These are phyloP conservation scores for Bombus cullumanus DNA, from an alignment of 1,140 invertebrate genomes.

Conservation along the genomic window DNA sequence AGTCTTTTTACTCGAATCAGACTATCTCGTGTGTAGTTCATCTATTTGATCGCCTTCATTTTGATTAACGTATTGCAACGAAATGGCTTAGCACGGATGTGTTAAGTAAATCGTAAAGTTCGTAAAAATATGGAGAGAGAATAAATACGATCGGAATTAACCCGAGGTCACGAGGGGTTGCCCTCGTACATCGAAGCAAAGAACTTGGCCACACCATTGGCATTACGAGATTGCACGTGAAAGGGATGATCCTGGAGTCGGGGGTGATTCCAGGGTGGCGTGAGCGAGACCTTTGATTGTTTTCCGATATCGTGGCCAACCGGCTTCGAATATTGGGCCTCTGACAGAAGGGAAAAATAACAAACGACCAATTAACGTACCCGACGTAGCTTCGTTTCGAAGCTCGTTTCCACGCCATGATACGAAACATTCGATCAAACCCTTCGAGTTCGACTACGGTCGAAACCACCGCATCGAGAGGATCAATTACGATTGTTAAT, in stretches of 20 bases:
- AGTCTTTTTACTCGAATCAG: too few relatives aligned
- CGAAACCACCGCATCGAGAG: neutral
- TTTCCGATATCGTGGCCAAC: conserved; percentile 69
- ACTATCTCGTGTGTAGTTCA: too few relatives aligned
- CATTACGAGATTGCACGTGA: conserved; percentile 13
- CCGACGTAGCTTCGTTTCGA: neutral
- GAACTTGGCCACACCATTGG: neutral
- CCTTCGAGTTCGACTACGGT: neutral
- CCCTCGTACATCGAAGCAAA: conserved; percentile 2
- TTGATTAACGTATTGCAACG: neutral
- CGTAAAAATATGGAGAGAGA: conserved; percentile 45
- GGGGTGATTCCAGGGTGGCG: neutral
- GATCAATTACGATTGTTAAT: neutral
- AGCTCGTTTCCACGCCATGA: neutral
- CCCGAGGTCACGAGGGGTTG: conserved; percentile 25
- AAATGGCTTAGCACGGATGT: neutral
- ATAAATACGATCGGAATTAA: conserved; percentile 62
- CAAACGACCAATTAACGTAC: conserved; percentile 66
- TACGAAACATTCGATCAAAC: conserved; percentile 23
- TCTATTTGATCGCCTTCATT: neutral
- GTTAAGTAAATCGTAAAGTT: neutral
- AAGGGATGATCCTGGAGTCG: neutral
- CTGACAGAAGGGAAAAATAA: conserved; percentile 62
- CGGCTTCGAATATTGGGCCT: conserved; percentile 39
- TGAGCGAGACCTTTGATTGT: conserved; percentile 67